Conservation (phyloP, 1,140 invertebrate species). For the Drusus annulatus region DNA sequence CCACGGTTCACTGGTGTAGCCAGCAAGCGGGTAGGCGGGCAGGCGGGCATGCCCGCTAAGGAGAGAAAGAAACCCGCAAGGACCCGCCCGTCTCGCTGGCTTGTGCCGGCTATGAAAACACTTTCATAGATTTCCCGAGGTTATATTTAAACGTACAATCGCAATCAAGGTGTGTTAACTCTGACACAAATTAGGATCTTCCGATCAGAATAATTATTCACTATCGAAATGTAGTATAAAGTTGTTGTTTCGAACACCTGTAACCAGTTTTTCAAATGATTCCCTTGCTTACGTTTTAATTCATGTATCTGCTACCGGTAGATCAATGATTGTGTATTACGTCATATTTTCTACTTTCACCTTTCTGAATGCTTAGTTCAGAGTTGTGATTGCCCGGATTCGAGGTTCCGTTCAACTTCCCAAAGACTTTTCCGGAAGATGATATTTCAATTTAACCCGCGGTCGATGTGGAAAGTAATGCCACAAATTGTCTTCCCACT, state of each 20-base stretch:
- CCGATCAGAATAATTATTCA: no score
- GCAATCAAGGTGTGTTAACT: no score
- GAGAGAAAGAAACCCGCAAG: no score
- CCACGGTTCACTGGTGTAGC: neutral
- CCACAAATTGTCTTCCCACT: neutral
- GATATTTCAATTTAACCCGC: slow-evolving; percentile 29
- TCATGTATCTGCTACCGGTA: neutral
- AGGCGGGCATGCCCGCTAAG: no score
- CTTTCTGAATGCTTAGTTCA: neutral
- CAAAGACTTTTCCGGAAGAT: slow-evolving; percentile 16
- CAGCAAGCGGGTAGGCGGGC: no score
- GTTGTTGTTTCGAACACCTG: no score
- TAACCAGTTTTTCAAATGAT: no score
- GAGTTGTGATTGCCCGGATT: slow-evolving; percentile 8
- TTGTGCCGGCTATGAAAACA: neutral
- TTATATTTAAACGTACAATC: neutral
- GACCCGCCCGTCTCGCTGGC: no score
- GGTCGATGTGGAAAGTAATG: slow-evolving; percentile 24
- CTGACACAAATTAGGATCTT: neutral
- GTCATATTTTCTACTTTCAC: slow-evolving; percentile 5
- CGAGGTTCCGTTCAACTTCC: slow-evolving; percentile 2
- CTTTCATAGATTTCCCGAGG: neutral
- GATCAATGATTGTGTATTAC: neutral
- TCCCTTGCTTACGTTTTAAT: neutral
- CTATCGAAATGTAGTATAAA: neutral